These are phyloP conservation scores for Pinctada fucata DNA, from an alignment of 2,888 invertebrate genomes.

Conservation along the genomic window DNA sequence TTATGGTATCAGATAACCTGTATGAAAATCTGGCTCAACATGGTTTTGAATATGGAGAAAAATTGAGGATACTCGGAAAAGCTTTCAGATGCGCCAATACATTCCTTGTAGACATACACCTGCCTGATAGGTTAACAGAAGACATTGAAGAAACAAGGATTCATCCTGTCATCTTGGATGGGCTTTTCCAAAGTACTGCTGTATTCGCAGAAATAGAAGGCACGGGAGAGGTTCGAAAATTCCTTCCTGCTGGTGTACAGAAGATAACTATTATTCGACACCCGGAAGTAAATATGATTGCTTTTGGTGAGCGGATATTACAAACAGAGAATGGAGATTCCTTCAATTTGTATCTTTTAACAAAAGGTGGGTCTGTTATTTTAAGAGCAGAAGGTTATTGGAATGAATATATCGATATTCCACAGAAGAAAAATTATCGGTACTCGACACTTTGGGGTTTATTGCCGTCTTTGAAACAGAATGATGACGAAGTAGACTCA, in stretches of 20 bases:
- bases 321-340: neutral
- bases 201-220: conserved; percentile 4
- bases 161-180: conserved; percentile 33
- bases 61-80: conserved; percentile 19
- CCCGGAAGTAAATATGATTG: conserved; percentile 16
- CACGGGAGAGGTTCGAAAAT: neutral
- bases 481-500: too few relatives aligned
- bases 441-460: too few relatives aligned
- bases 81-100: conserved; percentile 12
- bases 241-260: conserved; percentile 19
- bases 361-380: conserved; percentile 25
- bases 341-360: conserved; percentile 18
- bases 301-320: conserved; percentile 6
- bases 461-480: too few relatives aligned
- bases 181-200: conserved; percentile 20
- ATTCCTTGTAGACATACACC: conserved; percentile 13
- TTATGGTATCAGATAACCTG: neutral
- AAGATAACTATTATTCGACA: conserved; percentile 6
- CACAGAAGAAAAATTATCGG: too few relatives aligned
- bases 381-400: conserved; percentile 21
- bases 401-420: neutral
- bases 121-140: conserved; percentile 19
- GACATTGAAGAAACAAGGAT: conserved; percentile 22
- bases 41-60: conserved; percentile 23
- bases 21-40: conserved; percentile 9